Evolutionary conservation across 2,113 vertebrate species (phyloP).

Genomic region (Ascaphus truei): DNA sequence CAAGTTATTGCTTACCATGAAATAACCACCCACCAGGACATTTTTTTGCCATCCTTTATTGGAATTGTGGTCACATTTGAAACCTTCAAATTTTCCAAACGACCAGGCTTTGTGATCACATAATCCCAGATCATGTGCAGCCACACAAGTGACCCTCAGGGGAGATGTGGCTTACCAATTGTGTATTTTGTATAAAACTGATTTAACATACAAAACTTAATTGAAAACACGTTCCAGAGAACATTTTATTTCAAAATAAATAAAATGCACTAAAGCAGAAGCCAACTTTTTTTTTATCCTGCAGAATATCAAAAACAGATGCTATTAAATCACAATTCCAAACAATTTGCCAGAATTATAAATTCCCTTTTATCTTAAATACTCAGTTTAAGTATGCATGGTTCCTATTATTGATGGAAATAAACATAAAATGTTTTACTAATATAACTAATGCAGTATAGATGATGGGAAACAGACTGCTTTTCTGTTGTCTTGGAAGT

Average conservation of each 20-base stretch:
- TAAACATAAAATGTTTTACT: constrained; percentile 48
- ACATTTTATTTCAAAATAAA: constrained; percentile 62
- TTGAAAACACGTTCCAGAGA: constrained; percentile 65
- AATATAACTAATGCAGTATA: constrained; percentile 44
- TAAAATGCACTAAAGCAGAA: constrained; percentile 42
- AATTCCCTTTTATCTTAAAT: constrained; percentile 68
- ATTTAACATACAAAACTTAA: constrained; percentile 62
- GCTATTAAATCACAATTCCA: constrained; percentile 66
- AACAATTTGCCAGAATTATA: constrained; percentile 73
- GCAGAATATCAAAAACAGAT: constrained; percentile 73
- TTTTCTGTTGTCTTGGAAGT: constrained; percentile 20
- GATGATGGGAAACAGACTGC: constrained; percentile 40
- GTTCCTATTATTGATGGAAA: constrained; percentile 64
- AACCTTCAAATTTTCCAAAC: background rate
- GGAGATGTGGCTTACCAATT: constrained; percentile 1
- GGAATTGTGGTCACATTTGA: background rate
- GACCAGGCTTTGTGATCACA: background rate
- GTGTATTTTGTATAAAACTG: constrained; percentile 41
- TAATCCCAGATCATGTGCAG: constrained; percentile 18
- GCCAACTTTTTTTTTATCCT: constrained; percentile 67
- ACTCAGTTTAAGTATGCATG: constrained; percentile 61
- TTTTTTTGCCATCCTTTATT: background rate
- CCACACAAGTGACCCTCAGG: background rate
- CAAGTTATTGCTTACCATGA: background rate
- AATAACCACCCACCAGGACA: background rate